Conservation (phyloP, 2,113 vertebrate species). For the Leptosomus discolor region DNA sequence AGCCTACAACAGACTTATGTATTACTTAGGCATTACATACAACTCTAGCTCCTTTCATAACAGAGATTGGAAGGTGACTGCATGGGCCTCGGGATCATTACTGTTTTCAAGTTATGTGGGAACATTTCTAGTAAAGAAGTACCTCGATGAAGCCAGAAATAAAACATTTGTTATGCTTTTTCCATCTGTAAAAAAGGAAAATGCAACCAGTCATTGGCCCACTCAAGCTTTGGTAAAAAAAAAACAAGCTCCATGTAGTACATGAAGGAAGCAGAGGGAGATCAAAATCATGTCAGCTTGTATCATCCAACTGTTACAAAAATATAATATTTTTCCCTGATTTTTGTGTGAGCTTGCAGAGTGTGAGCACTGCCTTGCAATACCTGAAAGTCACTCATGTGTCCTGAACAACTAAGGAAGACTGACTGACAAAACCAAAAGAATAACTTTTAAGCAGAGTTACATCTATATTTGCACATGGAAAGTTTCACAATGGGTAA, state of each 20-base stretch:
- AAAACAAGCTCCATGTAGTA: not conserved
- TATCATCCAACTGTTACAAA: not conserved
- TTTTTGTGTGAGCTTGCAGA: not conserved
- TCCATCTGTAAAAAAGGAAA: not conserved
- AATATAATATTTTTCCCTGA: fast-evolving
- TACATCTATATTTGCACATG: not conserved
- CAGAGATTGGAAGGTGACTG: not conserved
- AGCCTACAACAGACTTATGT: not conserved
- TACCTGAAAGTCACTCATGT: not conserved
- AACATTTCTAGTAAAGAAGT: not conserved
- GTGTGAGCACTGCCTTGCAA: not conserved
- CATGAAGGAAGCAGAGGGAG: not conserved
- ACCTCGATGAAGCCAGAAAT: not conserved
- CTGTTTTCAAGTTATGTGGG: not conserved
- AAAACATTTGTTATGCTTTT: not conserved
- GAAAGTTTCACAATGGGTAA: not conserved
- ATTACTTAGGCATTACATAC: fast-evolving
- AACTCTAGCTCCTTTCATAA: not conserved
- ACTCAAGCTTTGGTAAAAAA: not conserved
- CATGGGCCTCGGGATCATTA: not conserved
- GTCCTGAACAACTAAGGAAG: not conserved
- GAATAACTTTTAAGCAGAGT: not conserved
- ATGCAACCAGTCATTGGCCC: not conserved
- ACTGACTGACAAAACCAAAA: not conserved
- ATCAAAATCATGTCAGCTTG: not conserved